Conservation (phyloP, 2,113 vertebrate genomes). For the Orycteropus afer region DNA sequence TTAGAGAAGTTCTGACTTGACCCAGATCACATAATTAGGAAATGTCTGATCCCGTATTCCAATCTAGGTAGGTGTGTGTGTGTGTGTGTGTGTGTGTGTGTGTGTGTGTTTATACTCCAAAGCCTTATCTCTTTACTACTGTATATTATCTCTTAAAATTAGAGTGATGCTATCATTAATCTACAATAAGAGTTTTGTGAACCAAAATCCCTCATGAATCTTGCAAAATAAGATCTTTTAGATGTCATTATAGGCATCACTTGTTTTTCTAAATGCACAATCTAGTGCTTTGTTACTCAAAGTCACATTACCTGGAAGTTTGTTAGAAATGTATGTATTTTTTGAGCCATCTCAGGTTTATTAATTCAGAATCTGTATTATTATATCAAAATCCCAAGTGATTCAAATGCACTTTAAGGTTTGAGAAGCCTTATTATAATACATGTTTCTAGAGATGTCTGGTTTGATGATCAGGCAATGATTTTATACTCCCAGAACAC, state of each 20-base stretch:
- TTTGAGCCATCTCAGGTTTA: background rate
- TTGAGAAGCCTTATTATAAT: background rate
- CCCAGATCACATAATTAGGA: background rate
- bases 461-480: background rate
- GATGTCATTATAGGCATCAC: background rate
- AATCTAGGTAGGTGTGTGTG: no score
- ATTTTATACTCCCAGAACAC: background rate
- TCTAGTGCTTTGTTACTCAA: background rate
- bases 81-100: no score
- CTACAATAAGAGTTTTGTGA: background rate
- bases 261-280: background rate
- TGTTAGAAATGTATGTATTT: background rate
- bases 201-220: background rate
- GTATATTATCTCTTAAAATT: slow-evolving; percentile 24
- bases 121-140: background rate
- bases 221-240: background rate
- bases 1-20: background rate
- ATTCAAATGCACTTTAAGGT: background rate
- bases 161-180: background rate
- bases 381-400: background rate
- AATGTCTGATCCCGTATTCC: background rate
- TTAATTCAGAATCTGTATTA: background rate
- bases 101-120: background rate
- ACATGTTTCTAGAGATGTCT: background rate
- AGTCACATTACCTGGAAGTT: background rate